These are phyloP conservation scores for Capreolus pygargus DNA, from an alignment of 2,113 vertebrate species.

Conservation along the genomic window DNA sequence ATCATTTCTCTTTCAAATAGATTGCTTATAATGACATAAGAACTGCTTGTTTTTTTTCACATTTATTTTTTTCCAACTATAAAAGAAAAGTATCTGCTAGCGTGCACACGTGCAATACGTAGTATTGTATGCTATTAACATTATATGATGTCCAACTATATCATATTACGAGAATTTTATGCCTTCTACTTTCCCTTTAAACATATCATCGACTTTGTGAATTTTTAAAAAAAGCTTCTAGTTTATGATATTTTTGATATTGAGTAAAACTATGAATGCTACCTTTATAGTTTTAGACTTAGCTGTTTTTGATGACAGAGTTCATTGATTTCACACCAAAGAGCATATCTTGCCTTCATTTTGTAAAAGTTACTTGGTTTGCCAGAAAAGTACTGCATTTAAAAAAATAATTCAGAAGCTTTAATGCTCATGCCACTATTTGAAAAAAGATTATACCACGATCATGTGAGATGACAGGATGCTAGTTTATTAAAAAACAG, in stretches of 20 bases:
- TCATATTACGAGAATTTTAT: neutral
- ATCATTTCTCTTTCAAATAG: neutral
- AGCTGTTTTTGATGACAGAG: neutral
- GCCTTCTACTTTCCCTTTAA: neutral
- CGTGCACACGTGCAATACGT: neutral
- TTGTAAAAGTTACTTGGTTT: constrained; percentile 36
- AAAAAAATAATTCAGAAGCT: neutral
- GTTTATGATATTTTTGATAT: neutral
- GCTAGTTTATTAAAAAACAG: neutral
- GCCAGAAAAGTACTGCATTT: neutral
- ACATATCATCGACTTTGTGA: neutral
- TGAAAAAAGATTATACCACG: neutral
- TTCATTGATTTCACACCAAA: neutral
- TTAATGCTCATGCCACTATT: neutral
- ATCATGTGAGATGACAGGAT: neutral
- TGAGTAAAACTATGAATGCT: neutral
- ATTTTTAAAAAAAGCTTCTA: neutral
- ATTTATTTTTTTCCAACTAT: constrained; percentile 16
- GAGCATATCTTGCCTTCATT: neutral
- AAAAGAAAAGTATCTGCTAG: constrained; percentile 8
- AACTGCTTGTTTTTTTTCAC: neutral
- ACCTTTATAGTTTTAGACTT: neutral
- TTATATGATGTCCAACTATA: neutral
- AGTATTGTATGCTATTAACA: neutral
- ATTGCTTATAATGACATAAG: neutral